Base-by-base conservation (phyloP, 2,797 vertebrate genomes). In the Furcifer pardalis region DNA sequence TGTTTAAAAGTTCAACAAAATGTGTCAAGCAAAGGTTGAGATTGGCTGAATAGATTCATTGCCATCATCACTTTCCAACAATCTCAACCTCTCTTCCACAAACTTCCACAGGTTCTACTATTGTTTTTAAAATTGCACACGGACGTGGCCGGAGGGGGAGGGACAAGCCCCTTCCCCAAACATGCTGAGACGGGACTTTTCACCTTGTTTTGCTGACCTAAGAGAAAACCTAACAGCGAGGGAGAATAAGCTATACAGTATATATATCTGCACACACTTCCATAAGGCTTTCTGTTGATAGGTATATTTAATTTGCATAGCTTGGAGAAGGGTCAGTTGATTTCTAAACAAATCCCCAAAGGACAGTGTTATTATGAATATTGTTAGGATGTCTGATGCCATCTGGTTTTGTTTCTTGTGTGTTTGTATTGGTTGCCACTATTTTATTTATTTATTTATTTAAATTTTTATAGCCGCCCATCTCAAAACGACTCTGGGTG, bases 81-180 rank as follows among this genome's bases (percentile, higher is more conserved):
- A 86, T 83, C 74, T 66, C 89, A 88, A 90, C 0, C 77, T 60
- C 76, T 81, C 74, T 0, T 93, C 94, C 88, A 94, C 93, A 93
- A 92, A 94, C 92, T 92, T 94, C 92, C 92, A 94, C 90, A 93
- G 93, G 92, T 94, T 94, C 89, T 81, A 88, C n/a, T 87, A 92
- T 93, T 94, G 93, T 94, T 94, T 90, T 91, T 90, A 91, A 89
- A n/a, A 93, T 89, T 66, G 69, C 49, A 66, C 27, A 19, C 60
- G 90, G 92, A 93, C 6, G 1, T n/a, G 27, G 37, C 1, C 10
- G 87, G 84, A 23, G 9, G 27, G 66, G 17, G 49, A n/a, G 63
- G 46, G 10, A 27, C 12, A 35, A 83, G 91, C 85, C 79, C 79
- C 91, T 90, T 19, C 86, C 60, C 44, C 52, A 93, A 94, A 93